These are phyloP conservation scores for Oeneis ivallda DNA, from an alignment of 2,888 invertebrate species.

Conservation along the genomic window DNA sequence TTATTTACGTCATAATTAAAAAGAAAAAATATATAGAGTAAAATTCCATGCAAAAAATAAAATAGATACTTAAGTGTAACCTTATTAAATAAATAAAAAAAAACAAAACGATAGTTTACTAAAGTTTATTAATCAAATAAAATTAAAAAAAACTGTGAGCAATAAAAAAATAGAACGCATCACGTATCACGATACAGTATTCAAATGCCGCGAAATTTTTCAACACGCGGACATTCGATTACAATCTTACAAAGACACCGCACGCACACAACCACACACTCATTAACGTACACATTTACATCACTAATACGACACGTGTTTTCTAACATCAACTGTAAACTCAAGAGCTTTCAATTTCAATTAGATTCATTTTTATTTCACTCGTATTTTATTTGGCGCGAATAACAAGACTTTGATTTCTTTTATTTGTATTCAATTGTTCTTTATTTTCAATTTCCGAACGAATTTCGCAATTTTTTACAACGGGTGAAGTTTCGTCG, in stretches of 20 bases:
- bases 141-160: constrained; percentile 8
- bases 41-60: background rate
- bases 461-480: constrained; percentile 49
- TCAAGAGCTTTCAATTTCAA: constrained; percentile 38
- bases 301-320: constrained; percentile 72
- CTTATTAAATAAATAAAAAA: background rate
- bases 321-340: constrained; percentile 52
- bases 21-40: background rate
- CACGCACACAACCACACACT: constrained; percentile 66
- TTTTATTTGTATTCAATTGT: constrained; percentile 29
- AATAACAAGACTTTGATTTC: constrained; percentile 41
- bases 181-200: constrained; percentile 24
- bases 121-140: constrained; percentile 3
- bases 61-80: background rate
- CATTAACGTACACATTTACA: constrained; percentile 79
- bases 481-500: constrained; percentile 68
- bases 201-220: constrained; percentile 37
- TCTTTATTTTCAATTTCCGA: constrained; percentile 49
- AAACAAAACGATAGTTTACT: background rate
- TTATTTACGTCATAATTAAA: background rate
- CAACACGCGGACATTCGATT: constrained; percentile 55
- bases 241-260: constrained; percentile 57
- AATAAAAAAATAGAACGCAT: constrained; percentile 27
- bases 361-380: constrained; percentile 46
- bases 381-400: constrained; percentile 56